A percentile compares a stretch with the other conserved stretches of the same genome.
Conservation (phyloP, 2,113 vertebrate genomes). For the Pandion haliaetus region DNA sequence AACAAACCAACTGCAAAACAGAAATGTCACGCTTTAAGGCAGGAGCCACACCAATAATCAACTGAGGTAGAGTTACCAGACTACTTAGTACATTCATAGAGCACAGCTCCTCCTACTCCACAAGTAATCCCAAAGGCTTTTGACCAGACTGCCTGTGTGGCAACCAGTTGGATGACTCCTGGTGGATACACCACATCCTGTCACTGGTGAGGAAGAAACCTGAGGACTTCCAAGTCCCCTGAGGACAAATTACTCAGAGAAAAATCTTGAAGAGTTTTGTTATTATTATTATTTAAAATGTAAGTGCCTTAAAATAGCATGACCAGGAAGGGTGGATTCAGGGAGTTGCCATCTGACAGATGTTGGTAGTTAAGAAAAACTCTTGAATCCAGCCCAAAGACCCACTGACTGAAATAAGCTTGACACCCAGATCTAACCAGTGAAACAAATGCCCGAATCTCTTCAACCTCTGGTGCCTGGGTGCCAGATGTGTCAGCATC, state of each 20-base stretch:
- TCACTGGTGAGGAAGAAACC: slow-evolving; percentile 4
- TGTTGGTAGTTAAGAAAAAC: slow-evolving; percentile 21
- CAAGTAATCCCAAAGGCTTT: not conserved
- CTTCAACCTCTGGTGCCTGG: not conserved
- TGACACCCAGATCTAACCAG: slow-evolving; percentile 17
- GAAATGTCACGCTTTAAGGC: not conserved
- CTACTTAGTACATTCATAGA: not conserved
- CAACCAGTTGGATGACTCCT: not conserved
- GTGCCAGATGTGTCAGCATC: slow-evolving; percentile 40
- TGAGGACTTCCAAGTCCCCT: not conserved
- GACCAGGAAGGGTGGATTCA: slow-evolving; percentile 24
- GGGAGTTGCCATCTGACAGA: slow-evolving; percentile 7
- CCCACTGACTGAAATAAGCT: not conserved
- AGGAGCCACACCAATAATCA: not conserved
- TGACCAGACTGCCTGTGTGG: slow-evolving; percentile 1
- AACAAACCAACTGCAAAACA: not conserved
- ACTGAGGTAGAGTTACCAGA: not conserved
- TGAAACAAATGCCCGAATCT: not conserved
- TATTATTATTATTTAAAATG: not conserved
- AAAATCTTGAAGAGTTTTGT: not conserved
- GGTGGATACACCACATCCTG: slow-evolving; percentile 15
- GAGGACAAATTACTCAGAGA: slow-evolving; percentile 31
- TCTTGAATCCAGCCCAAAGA: not conserved
- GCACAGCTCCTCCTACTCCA: not conserved
- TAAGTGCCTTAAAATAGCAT: slow-evolving; percentile 14